These are phyloP conservation scores for Halcyon leucocephala DNA, from an alignment of 2,797 vertebrate genomes.

Conservation along the genomic window DNA sequence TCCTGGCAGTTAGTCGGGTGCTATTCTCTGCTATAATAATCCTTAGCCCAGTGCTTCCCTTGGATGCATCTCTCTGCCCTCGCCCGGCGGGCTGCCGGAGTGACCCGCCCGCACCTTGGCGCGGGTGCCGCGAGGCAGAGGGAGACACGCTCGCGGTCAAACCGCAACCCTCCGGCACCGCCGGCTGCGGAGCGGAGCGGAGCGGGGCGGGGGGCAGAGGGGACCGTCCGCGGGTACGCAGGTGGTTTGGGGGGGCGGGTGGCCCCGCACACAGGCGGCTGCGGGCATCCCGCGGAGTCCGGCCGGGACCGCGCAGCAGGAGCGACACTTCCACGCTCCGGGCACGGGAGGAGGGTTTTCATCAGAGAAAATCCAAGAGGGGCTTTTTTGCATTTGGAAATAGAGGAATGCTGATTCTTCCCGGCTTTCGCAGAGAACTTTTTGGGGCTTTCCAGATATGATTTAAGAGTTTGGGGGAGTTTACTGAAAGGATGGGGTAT, in stretches of 20 bases:
- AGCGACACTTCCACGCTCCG: neutral
- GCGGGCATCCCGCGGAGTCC: neutral
- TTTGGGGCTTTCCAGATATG: slow-evolving; percentile 26
- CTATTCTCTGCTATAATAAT: neutral
- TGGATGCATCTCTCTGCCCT: neutral
- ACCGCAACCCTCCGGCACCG: neutral
- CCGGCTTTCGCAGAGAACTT: neutral
- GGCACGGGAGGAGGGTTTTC: neutral
- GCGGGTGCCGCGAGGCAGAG: neutral
- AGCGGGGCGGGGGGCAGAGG: neutral
- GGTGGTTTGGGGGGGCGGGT: neutral
- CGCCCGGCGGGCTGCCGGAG: neutral
- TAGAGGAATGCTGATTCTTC: neutral
- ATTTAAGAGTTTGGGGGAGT: neutral
- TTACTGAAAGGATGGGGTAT: neutral
- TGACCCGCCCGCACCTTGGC: neutral
- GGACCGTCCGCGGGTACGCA: too few species aligned
- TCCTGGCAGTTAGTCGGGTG: neutral
- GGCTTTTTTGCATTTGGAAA: slow-evolving; percentile 4
- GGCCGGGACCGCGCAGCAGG: fast-evolving
- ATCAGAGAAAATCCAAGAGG: neutral
- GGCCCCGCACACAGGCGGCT: neutral
- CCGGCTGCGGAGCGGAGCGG: neutral
- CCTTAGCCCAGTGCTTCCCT: neutral
- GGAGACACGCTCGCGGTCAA: fast-evolving